These are phyloP conservation scores for Cheilosia grossa DNA, from an alignment of 2,888 invertebrate species.

Conservation along the genomic window DNA sequence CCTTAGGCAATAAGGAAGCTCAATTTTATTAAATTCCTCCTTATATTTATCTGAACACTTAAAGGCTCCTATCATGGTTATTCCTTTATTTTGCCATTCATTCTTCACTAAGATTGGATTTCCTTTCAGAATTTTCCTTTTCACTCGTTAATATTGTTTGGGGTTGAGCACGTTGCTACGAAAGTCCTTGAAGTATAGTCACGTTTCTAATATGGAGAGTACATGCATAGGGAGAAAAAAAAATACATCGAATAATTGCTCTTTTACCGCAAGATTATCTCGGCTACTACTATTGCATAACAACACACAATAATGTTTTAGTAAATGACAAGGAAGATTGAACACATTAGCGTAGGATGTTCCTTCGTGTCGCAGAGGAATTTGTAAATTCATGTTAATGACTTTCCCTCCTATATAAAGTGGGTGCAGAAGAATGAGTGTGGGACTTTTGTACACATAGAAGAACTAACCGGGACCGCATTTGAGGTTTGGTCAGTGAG, in stretches of 20 bases:
- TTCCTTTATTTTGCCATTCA: conserved; percentile 59
- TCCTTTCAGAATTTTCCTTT: conserved; percentile 34
- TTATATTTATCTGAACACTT: conserved; percentile 29
- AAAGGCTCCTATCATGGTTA: conserved; percentile 40
- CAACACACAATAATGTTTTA: conserved; percentile 33
- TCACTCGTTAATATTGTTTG: conserved; percentile 38
- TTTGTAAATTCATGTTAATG: conserved; percentile 43
- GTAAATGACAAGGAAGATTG: conserved; percentile 2
- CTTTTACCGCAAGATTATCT: conserved; percentile 29
- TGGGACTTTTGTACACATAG: not conserved
- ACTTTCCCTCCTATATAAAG: conserved; percentile 21
- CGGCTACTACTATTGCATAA: conserved; percentile 27
- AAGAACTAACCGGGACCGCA: not conserved
- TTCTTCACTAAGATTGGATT: conserved; percentile 55
- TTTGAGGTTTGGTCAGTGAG: too few relatives aligned
- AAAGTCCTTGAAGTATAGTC: conserved; percentile 59
- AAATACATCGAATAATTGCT: conserved; percentile 44
- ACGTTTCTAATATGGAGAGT: conserved; percentile 61
- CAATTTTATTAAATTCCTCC: conserved; percentile 60
- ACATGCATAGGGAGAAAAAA: conserved; percentile 26
- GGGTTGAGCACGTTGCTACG: conserved; percentile 34
- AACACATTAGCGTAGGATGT: conserved; percentile 27
- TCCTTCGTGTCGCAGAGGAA: conserved; percentile 10
- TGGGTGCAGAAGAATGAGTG: not conserved
- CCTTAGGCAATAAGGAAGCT: conserved; percentile 58